Base-by-base conservation (phyloP, 2,113 vertebrate genomes). In the Silurus asotus region DNA sequence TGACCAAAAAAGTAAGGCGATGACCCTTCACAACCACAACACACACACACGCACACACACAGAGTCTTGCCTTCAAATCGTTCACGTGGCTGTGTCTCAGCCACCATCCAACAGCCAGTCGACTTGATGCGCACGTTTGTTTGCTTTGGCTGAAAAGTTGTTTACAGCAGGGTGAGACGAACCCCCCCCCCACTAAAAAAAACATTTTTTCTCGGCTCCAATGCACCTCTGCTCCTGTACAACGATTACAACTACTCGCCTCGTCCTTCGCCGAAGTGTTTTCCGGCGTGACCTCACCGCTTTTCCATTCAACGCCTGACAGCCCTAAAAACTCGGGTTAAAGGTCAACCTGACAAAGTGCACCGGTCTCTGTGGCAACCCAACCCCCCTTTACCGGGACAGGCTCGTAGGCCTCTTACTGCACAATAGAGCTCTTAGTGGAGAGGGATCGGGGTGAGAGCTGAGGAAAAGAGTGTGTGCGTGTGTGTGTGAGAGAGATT, bases 341-440 rank as follows among this genome's bases (percentile, higher is more conserved):
- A 94, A 96, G 95, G 94, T 95, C 94, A 94, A 92, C 93, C 93
- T 92, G 93, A 93, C 94, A 94, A 93, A 93, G 93, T 93, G 92
- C 94, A 91, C 88, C 37, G 89, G 93, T 95, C 93, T 88, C 94
- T 89, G 93, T 94, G 93, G 92, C 80, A 93, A 95, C 93, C 17
- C 88, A 89, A 93, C 92, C 81, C 94, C 93, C 94, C 6, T 14
- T 2, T 3, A 1, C 11, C 15, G 93, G 94, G 92, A 93, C 92
- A 93, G 93, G 91, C 94, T 95, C 93, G 92, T 93, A 94, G 94
- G 94, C 93, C 95, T 94, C 94, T 96, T 95, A 95, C 95, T 91
- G 92, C 93, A 96, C 95, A 96, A 96, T 95, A 94, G 94, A 94
- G 93, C 94, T 95, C 94, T 95, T 95, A 95, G 94, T 90, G 93